phyloP scores from a whole-genome alignment of 1,140 invertebrate genomes.

The Limonius californicus region DNA sequence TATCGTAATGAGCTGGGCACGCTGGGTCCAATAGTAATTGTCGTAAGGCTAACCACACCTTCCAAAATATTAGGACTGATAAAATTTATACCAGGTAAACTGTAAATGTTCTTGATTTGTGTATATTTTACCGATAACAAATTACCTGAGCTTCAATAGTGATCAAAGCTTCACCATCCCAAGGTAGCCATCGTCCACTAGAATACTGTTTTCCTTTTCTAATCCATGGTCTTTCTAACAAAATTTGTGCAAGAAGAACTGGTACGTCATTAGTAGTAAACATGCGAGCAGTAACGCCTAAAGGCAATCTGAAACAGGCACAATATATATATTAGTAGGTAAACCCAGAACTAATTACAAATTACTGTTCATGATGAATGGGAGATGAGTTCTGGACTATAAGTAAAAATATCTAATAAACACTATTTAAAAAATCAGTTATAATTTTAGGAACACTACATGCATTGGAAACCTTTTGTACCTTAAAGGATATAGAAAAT shows the following conservation, averaged over 20 bases:
- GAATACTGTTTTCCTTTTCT: slow-evolving; percentile 53
- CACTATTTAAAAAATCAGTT: too few species aligned
- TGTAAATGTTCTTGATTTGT: not conserved
- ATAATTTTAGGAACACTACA: too few species aligned
- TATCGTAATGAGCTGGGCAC: slow-evolving; percentile 60
- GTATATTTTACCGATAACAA: not conserved
- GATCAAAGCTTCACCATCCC: slow-evolving; percentile 53
- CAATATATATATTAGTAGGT: not conserved
- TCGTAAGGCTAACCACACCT: slow-evolving; percentile 68
- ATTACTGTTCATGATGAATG: not conserved
- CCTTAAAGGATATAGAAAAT: too few species aligned
- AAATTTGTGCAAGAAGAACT: slow-evolving; percentile 64
- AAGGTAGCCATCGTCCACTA: slow-evolving; percentile 61
- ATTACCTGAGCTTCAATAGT: slow-evolving; percentile 58
- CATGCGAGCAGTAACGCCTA: slow-evolving; percentile 59
- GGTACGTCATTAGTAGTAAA: slow-evolving; percentile 68
- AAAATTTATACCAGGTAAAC: slow-evolving; percentile 10
- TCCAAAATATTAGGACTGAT: slow-evolving; percentile 33
- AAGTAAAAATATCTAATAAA: not conserved
- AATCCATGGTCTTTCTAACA: slow-evolving; percentile 66
- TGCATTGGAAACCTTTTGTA: too few species aligned
- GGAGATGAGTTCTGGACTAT: not conserved
- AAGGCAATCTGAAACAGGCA: slow-evolving; percentile 48
- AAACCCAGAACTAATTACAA: too few species aligned
- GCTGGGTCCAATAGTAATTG: slow-evolving; percentile 63